These are phyloP conservation scores for Diglossa cyanea DNA, from an alignment of 2,797 vertebrate genomes.

Conservation along the genomic window DNA sequence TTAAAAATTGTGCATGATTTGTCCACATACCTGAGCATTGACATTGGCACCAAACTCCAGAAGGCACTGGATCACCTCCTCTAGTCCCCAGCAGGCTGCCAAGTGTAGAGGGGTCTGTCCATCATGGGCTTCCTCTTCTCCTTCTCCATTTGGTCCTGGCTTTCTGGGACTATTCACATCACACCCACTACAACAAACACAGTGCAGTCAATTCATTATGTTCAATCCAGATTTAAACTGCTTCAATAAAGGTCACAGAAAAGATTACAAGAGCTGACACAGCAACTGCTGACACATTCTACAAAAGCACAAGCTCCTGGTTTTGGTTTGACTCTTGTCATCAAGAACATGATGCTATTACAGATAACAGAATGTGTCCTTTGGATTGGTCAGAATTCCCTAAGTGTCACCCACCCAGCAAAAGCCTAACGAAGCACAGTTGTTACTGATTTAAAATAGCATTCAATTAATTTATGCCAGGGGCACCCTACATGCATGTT, in stretches of 20 bases:
- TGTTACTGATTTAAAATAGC: neutral
- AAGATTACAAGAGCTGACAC: neutral
- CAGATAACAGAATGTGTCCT: neutral
- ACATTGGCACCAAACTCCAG: slow-evolving; percentile 97
- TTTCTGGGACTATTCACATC: slow-evolving; percentile 91
- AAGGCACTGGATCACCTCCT: slow-evolving; percentile 97
- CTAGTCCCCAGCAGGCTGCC: slow-evolving; percentile 94
- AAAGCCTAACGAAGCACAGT: neutral
- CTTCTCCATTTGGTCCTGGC: slow-evolving; percentile 91
- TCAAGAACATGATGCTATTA: neutral
- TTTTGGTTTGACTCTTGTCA: neutral
- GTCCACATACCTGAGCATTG: slow-evolving; percentile 86
- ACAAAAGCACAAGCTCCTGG: neutral
- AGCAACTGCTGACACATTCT: neutral
- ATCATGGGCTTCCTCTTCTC: slow-evolving; percentile 94
- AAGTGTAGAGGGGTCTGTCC: slow-evolving; percentile 94
- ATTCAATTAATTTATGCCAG: neutral
- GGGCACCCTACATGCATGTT: neutral
- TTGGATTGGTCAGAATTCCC: neutral
- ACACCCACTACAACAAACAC: slow-evolving; percentile 82
- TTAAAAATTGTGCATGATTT: neutral
- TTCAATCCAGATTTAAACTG: neutral
- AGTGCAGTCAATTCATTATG: neutral
- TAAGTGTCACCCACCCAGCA: neutral
- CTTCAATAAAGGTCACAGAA: neutral